Evolutionary conservation across 2,113 vertebrate species (phyloP).

Genomic region (Callithrix jacchus): DNA sequence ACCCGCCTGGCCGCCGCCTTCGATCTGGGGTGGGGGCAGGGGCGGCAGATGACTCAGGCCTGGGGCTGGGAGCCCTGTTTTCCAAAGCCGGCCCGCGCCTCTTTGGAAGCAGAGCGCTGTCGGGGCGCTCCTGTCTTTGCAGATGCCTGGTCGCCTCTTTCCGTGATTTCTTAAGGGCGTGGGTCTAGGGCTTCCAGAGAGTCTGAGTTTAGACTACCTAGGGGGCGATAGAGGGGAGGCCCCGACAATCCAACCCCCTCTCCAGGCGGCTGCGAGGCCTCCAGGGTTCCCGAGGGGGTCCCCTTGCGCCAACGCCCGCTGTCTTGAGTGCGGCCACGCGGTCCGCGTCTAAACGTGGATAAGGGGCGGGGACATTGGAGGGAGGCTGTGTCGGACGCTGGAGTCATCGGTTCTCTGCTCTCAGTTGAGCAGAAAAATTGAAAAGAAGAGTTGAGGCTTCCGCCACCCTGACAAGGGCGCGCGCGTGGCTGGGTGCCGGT

Average conservation of each 20-base stretch:
- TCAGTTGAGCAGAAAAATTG: background rate
- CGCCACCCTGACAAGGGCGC: background rate
- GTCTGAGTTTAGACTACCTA: constrained; percentile 15
- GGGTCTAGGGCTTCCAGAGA: background rate
- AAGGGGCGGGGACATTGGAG: background rate
- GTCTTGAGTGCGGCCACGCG: background rate
- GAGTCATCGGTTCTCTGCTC: background rate
- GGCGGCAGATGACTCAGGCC: background rate
- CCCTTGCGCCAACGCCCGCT: background rate
- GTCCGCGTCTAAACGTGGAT: background rate
- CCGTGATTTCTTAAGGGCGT: background rate
- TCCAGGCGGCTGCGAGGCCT: background rate
- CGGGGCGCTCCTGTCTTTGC: background rate
- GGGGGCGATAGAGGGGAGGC: constrained; percentile 67
- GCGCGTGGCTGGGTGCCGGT: background rate
- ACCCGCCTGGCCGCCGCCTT: background rate
- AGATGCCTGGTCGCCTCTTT: background rate
- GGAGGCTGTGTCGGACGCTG: background rate
- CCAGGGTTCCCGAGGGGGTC: background rate
- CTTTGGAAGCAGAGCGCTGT: background rate
- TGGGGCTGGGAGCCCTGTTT: background rate
- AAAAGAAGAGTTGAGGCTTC: background rate
- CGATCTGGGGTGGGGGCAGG: background rate
- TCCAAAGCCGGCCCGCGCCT: background rate
- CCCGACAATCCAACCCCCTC: background rate